Conservation (phyloP, 2,113 vertebrate species). For the Callochromis pleurospilus region DNA sequence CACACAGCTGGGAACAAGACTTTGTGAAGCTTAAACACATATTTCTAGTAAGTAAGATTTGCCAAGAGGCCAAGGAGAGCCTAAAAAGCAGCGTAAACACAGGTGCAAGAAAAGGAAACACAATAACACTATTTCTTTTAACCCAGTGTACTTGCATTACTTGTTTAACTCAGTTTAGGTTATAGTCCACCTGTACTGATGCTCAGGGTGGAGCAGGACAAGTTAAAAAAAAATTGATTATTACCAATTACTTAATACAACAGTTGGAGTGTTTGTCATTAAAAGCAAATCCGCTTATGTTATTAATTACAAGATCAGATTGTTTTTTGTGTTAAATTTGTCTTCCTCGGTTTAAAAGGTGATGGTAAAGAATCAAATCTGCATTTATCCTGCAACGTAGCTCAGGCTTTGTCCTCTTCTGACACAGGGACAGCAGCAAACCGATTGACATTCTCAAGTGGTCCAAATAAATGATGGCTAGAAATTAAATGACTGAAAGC, state of each 20-base stretch:
- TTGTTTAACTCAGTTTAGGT: not conserved
- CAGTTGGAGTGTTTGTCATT: not conserved
- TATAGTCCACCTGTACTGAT: not conserved
- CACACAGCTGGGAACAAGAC: not conserved
- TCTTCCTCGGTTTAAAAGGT: not conserved
- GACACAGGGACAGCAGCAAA: not conserved
- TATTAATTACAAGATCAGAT: not conserved
- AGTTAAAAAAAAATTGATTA: no score
- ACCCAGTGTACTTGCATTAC: not conserved
- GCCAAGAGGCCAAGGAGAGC: not conserved
- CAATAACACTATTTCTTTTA: not conserved
- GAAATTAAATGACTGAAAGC: conserved; percentile 42
- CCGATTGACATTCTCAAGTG: conserved; percentile 45
- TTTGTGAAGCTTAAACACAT: not conserved
- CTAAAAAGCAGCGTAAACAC: not conserved
- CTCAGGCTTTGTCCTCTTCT: not conserved
- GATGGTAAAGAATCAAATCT: not conserved
- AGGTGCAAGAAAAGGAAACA: not conserved
- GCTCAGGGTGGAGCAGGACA: not conserved
- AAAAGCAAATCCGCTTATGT: not conserved
- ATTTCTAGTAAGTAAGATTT: not conserved
- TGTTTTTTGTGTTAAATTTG: not conserved
- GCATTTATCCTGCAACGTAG: not conserved
- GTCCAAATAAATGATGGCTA: conserved; percentile 29
- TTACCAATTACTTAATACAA: not conserved